phyloP scores from a whole-genome alignment of 2,113 vertebrate species.

The Alces alces region DNA sequence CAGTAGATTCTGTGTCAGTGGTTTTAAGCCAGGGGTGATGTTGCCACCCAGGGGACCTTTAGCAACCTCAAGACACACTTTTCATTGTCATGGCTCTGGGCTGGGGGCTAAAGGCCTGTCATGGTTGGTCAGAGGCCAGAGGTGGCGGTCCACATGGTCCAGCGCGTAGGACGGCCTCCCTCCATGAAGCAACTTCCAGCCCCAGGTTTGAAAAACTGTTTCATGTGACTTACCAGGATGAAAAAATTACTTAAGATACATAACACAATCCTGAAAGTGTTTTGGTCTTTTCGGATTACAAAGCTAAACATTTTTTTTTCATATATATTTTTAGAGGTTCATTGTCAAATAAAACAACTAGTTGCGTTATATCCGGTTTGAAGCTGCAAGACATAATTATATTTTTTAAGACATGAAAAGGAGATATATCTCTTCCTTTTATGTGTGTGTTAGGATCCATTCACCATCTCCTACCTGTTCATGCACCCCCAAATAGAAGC shows the following conservation, averaged over 20 bases:
- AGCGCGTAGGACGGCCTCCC: accelerated
- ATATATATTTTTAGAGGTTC: not conserved
- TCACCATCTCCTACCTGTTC: not conserved
- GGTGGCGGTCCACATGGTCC: accelerated
- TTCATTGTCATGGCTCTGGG: not conserved
- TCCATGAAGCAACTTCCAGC: not conserved
- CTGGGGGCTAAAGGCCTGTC: not conserved
- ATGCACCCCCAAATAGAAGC: not conserved
- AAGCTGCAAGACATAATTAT: not conserved
- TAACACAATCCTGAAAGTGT: not conserved
- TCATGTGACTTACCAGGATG: not conserved
- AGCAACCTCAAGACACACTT: not conserved
- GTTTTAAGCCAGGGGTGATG: not conserved
- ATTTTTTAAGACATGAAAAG: not conserved
- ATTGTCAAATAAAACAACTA: not conserved
- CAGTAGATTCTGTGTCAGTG: not conserved
- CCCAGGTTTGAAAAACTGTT: not conserved
- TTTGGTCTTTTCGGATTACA: not conserved
- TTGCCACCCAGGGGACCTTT: not conserved
- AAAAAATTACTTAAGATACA: not conserved
- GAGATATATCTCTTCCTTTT: not conserved
- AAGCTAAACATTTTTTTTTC: not conserved
- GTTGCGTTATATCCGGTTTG: not conserved
- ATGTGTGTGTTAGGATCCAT: not conserved
- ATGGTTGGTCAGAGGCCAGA: not conserved